Evolutionary conservation across 2,113 vertebrate species (phyloP), one percentile per base, ranked within the genome.

Genomic region (Mus musculus): DNA sequence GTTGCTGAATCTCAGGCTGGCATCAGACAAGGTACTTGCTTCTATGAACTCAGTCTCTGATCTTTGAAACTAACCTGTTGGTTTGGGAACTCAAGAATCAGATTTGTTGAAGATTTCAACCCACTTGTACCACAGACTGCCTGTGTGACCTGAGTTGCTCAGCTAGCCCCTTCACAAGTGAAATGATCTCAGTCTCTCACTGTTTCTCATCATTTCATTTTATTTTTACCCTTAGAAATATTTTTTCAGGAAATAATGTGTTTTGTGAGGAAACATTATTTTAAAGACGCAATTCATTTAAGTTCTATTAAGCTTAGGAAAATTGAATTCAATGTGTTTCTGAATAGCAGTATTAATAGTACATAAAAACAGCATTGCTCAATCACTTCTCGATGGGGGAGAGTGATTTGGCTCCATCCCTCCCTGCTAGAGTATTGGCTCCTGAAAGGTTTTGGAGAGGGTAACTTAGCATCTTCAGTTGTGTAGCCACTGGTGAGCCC

Each of bases 251-350:
- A 84, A 95, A 94, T 65, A 84, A 56, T 69, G 20, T 78, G 36
- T 94, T 46, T 67, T 93, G 8, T 52, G 49, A 82, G 52, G 73
- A 61, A 85, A 67, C 1, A 75, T 92, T 86, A 85, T 88, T 92
- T 36, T 46, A 10, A 86, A 92, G 61, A 49, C 56, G 52, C 20
- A 59, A 84, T 75, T 88, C 69, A 86, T 96, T 93, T 56, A 94
- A 82, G n/a, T 97, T 97, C 61, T 72, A 7, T 92, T 97, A 95
- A 67, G 88, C 39, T 75, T 84, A 92, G 81, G 72, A 63, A 91
- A 95, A 73, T 20, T 88, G 11, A 88, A 92, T 81, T 95, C 30
- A 86, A 59, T 81, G 54, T 10, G 4, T 36, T 93, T 90, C 82
- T 72, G 49, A 89, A 82, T 63, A 69, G 33, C 85, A 93, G 54